Base-by-base conservation (phyloP, 2,797 vertebrate species). In the Toxotes lorentzi region DNA sequence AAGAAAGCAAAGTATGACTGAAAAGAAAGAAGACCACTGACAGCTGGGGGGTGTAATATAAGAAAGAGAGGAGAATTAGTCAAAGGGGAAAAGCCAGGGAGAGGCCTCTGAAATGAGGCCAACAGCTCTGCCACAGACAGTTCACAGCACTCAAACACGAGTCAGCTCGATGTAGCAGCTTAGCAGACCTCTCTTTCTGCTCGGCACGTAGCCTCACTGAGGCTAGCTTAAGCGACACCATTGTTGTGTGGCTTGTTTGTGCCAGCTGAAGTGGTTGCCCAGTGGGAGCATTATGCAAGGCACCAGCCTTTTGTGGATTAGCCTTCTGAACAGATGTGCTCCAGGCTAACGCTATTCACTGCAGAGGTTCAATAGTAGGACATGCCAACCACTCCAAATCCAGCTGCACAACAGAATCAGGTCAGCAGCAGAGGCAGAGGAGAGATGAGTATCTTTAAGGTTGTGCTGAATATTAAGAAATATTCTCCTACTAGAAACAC, bases 251-350 rank as follows among this genome's bases (percentile, higher is more conserved):
- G 67, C 53, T 62, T 66, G 81, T 79, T 79, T 76, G 57, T 84
- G 81, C 76, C 79, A 77, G 81, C 54, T 82, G 69, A 82, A 87
- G 79, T 27, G 78, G 74, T 41, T 41, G 73, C 73, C 75, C 80
- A 21, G 77, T 65, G 78, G 80, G 72, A 57, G 69, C 75, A 66
- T 87, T 85, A 86, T 73, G 79, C 83, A 77, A 83, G 64, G 45
- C 57, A 69, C 57, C 56, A 61, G 83, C 79, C 74, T 79, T 85
- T 89, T 87, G 78, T 89, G 89, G 87, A 89, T 86, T 79, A 88
- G 76, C 85, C 76, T 60, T 71, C 73, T 86, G 84, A 86, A 81
- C 90, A 89, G 88, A 88, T 91, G 85, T 82, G 87, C 87, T 87
- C 24, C 58, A 32, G 79, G 88, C 86, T 56, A 79, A 81, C 23